Base-by-base conservation (phyloP, 2,113 vertebrate species). In the Gallinago jamesoni region DNA sequence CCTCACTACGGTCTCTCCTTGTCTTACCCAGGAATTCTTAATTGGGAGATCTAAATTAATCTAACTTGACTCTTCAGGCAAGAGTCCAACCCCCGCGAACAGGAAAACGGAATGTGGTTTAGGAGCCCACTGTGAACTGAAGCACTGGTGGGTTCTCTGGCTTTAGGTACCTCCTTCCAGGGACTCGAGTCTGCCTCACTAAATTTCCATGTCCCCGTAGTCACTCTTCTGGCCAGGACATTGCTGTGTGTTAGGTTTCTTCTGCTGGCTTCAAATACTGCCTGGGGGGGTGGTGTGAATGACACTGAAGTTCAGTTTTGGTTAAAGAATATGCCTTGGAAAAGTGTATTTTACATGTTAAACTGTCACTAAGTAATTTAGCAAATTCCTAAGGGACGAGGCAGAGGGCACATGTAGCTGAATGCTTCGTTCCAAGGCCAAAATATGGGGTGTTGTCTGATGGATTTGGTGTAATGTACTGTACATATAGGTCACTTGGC, bases 151-250 rank as follows among this genome's bases (percentile, higher is more conserved):
- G 63, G 53, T 90, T 88, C 70, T 22, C 66, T 94, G 81, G 57
- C 62, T 64, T 79, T 84, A n/a, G 57, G 50, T 85, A 73, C 94
- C 69, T 93, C 78, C 93, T 96, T 83, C 91, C 84, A 95, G 84
- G 84, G 84, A 92, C 87, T 84, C 53, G 56, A 85, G 87, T 95
- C 53, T 95, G 74, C 50, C 69, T 68, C 57, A 85, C 41, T 14
- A 56, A 96, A 89, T 57, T 57, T 90, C 73, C 8, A 1, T n/a
- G 53, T 43, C 85, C 87, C 55, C 24, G 93, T 90, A 87, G 69
- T 77, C 57, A 24, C 37, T 93, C 57, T 33, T 53, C 30, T 82
- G 66, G 64, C 69, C 62, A 27, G 55, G 45, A 93, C 75, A 87
- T 62, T 55, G 62, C 50, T 41, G 55, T 62, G 35, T 22, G 3